Percentiles rank a stretch among this genome's conserved stretches.
Conservation (phyloP, 1,140 invertebrate genomes). For the Fopius arisanus region DNA sequence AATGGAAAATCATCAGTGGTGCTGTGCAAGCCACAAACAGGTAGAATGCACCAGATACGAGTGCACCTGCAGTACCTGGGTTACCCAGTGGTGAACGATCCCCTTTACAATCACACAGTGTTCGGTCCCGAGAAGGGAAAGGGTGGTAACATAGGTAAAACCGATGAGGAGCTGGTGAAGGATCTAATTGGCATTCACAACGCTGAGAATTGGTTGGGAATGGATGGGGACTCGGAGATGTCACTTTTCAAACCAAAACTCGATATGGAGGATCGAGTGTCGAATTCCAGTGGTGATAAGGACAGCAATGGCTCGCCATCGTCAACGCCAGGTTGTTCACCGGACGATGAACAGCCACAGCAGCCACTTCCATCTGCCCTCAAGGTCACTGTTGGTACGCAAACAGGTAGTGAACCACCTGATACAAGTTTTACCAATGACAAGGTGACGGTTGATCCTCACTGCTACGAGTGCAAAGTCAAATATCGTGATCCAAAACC, state of each 20-base stretch:
- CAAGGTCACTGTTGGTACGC: slow-evolving; percentile 78
- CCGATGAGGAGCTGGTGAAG: slow-evolving; percentile 87
- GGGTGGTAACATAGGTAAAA: slow-evolving; percentile 89
- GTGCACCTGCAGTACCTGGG: slow-evolving; percentile 98
- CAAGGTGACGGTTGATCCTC: slow-evolving; percentile 81
- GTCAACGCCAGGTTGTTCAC: slow-evolving; percentile 49
- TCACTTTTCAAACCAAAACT: slow-evolving; percentile 77
- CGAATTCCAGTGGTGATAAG: slow-evolving; percentile 49
- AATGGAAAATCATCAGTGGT: slow-evolving; percentile 92
- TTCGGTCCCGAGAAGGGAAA: slow-evolving; percentile 93
- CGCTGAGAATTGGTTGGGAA: slow-evolving; percentile 91
- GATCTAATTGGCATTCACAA: slow-evolving; percentile 92
- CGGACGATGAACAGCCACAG: slow-evolving; percentile 55
- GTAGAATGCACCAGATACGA: slow-evolving; percentile 97
- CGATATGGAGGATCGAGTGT: slow-evolving; percentile 69
- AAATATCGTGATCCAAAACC: slow-evolving; percentile 90
- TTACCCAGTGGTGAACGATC: slow-evolving; percentile 96
- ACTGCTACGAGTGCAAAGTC: slow-evolving; percentile 93
- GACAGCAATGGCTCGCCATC: slow-evolving; percentile 54
- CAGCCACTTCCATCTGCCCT: slow-evolving; percentile 10
- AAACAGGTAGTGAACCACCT: slow-evolving; percentile 80
- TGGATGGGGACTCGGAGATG: slow-evolving; percentile 87
- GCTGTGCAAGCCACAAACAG: slow-evolving; percentile 90
- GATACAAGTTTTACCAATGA: slow-evolving; percentile 75
- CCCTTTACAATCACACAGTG: slow-evolving; percentile 91